Conservation (phyloP, 2,113 vertebrate genomes). For the Eolophus roseicapilla region DNA sequence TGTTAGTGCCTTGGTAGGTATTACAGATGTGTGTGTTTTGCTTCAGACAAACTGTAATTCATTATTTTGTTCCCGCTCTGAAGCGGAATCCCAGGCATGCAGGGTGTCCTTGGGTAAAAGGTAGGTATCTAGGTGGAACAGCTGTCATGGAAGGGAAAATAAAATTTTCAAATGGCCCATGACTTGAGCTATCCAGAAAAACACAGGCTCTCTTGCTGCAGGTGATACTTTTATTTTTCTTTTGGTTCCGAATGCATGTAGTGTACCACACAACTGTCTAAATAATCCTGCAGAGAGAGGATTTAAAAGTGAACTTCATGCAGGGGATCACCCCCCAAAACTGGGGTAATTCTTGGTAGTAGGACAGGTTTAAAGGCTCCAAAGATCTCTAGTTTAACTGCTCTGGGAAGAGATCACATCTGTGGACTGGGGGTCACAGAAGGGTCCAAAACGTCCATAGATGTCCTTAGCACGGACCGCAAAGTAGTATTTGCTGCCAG, state of each 20-base stretch:
- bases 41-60: conserved; percentile 37
- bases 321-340: conserved; percentile 73
- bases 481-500: conserved; percentile 97
- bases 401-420: conserved; percentile 89
- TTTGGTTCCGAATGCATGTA: conserved; percentile 74
- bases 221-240: conserved; percentile 73
- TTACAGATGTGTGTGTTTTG: neutral
- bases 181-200: conserved; percentile 63
- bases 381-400: conserved; percentile 72
- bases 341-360: conserved; percentile 39
- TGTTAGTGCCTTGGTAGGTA: neutral
- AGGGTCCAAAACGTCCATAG: conserved; percentile 93
- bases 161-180: conserved; percentile 53
- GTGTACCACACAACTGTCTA: conserved; percentile 71
- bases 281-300: conserved; percentile 70
- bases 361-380: conserved; percentile 58
- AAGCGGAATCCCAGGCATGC: conserved; percentile 51
- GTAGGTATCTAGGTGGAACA: neutral
- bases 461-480: conserved; percentile 95
- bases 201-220: conserved; percentile 65
- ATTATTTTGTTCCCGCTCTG: conserved; percentile 27
- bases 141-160: conserved; percentile 40
- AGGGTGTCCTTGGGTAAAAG: conserved; percentile 3
- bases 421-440: conserved; percentile 98
- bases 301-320: conserved; percentile 76